A percentile compares a stretch with the other conserved stretches of the same genome.
Conservation (phyloP, 2,797 vertebrate species). For the Caiman crocodilus region DNA sequence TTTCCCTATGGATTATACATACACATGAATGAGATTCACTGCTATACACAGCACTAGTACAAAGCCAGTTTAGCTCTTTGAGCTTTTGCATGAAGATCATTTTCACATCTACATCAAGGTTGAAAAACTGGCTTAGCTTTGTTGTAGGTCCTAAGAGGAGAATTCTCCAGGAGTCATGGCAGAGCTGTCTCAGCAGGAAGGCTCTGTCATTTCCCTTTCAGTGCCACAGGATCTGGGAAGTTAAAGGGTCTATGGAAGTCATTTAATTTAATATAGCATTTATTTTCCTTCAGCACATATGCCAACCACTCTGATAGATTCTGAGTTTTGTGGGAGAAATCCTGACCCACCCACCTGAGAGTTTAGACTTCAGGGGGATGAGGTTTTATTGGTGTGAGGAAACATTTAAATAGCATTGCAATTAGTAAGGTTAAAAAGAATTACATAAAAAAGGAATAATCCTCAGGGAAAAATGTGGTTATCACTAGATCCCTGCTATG, state of each 20-base stretch:
- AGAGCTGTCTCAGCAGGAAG: neutral
- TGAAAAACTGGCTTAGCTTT: neutral
- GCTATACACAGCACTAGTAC: neutral
- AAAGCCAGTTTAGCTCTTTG: neutral
- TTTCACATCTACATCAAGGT: neutral
- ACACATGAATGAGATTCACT: neutral
- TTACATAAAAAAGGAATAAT: neutral
- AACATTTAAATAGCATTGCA: too few species aligned
- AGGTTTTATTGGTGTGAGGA: too few species aligned
- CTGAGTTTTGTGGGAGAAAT: neutral
- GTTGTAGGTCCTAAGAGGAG: neutral
- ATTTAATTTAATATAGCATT: slow-evolving; percentile 9
- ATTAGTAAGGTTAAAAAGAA: neutral
- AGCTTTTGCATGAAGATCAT: neutral
- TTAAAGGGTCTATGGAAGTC: neutral
- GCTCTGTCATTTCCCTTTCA: neutral
- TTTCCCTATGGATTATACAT: neutral
- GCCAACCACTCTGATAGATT: neutral
- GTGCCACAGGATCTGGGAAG: neutral
- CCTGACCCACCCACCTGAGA: neutral
- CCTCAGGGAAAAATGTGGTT: neutral
- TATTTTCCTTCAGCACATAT: neutral
- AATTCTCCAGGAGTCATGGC: neutral
- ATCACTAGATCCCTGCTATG: neutral
- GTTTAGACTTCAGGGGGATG: neutral